Evolutionary conservation across 2,888 invertebrate genomes (phyloP), one percentile per base, ranked within the genome.

Genomic region (Lathronympha strigana): DNA sequence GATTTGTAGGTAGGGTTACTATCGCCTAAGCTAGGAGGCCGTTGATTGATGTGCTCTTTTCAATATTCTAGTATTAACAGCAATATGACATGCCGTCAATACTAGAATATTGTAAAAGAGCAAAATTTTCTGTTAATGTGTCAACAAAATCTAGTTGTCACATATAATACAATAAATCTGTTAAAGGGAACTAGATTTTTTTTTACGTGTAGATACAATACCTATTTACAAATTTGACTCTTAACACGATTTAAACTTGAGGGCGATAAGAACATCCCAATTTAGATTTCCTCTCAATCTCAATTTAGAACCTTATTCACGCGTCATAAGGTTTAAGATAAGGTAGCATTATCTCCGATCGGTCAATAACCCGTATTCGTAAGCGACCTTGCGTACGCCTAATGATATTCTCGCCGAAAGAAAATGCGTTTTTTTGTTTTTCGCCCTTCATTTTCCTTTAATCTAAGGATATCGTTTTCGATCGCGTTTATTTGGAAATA

Each of bases 401-500:
- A 63, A 58, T 58, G 57, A 50, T 51, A 51, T 51, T 63, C 54
- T 36, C 31, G 19, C 19, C 36, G 40, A 38, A 55, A 43, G 63
- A 57, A 63, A 63, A 63, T 43, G 40, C 57, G 57, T 43, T 58
- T 63, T 33, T 63, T 63, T 63, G 57, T 63, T 58, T 57, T 40
- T 50, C 50, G 50, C 9, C 40, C 38, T 40, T 57, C 49, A 63
- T 49, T 63, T 40, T 57, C 63, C 45, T 23, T 57, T 25, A 17
- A 40, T 21, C 38, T 40, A 50, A 40, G 31, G 57, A 31, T 62
- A 53, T 63, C 50, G 31, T 38, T 31, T 57, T 57, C 40, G 49
- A 50, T 57, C 21, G 49, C 49, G 19, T 57, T 31, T 40, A 63
- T 57, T 63, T 43, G 40, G 40, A 40, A 40, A 40, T 57, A 51